Base-by-base conservation (phyloP, 2,797 vertebrate species). In the Urocyon cinereoargenteus region DNA sequence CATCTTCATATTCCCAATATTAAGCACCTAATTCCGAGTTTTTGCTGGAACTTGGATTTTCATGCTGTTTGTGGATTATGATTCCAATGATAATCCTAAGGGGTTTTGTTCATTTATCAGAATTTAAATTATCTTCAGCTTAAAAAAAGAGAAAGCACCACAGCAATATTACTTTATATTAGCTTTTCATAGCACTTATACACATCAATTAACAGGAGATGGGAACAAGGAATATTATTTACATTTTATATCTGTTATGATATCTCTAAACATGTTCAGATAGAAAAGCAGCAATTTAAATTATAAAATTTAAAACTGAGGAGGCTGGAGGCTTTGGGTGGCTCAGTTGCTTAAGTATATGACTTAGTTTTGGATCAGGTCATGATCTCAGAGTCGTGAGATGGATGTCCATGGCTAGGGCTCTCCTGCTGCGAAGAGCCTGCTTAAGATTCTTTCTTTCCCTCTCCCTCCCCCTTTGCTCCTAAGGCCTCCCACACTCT, bases 81-180 rank as follows among this genome's bases (percentile, higher is more conserved):
- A 66, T 86, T 92, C 61, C 21, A 79, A 53, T 86, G 61, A 86
- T 34, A 79, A 36, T 6, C 3, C 10, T 51, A 72, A 40, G 11
- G 26, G 5, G 2, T 1, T 18, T 89, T 91, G 5, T 36, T 62
- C 26, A 53, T 8, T 64, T 36, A 62, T 26, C 78, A 26, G 6
- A 93, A 36, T 84, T 66, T 89, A 94, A 91, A 59, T 91, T 31
- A 79, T 53, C 1, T 86, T 78, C n/a, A 79, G 16, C 19, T 96
- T 79, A 6, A 55, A 59, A 66, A 66, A 36, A 8, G 4, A 70
- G 22, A 95, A 91, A 90, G 2, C 2, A 51, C 59, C 18, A 28
- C 21, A 70, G 15, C 4, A 89, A 34, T 79, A 79, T 13, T 53
- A 24, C 28, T 88, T 86, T 75, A 40, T 88, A 89, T 68, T 90